These are phyloP conservation scores for Hydropsyche tenuis DNA, from an alignment of 1,140 invertebrate genomes.

Conservation along the genomic window DNA sequence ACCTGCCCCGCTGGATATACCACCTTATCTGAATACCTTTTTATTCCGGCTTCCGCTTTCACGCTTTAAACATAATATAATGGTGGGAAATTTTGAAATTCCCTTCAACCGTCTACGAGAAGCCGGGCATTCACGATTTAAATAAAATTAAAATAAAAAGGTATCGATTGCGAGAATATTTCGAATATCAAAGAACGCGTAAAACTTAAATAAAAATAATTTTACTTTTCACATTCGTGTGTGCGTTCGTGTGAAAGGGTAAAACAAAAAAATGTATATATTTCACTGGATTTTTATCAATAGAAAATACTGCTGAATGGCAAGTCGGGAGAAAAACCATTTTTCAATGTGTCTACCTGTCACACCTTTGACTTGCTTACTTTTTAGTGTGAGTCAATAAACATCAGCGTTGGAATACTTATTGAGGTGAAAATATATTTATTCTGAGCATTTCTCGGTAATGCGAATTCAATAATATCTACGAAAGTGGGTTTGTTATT, in stretches of 20 bases:
- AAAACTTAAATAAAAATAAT: too few relatives aligned
- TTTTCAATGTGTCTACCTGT: conserved; percentile 36
- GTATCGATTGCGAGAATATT: too few relatives aligned
- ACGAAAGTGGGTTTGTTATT: background rate
- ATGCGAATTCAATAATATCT: conserved; percentile 11
- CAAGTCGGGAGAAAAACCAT: conserved; percentile 18
- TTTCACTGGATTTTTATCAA: background rate
- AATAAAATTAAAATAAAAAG: too few relatives aligned
- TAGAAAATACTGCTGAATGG: conserved; percentile 16
- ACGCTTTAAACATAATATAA: conserved; percentile 18
- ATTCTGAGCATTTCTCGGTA: background rate
- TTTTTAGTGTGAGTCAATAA: conserved; percentile 31
- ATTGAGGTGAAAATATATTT: conserved; percentile 17
- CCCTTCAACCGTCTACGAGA: background rate
- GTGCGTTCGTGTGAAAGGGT: background rate
- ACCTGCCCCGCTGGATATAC: conserved; percentile 8
- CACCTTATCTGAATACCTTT: conserved; percentile 38
- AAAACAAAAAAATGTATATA: background rate
- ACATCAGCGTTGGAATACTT: conserved; percentile 23
- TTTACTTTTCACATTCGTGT: too few relatives aligned
- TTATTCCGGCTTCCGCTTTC: conserved; percentile 34
- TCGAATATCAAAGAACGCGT: too few relatives aligned
- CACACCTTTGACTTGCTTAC: conserved; percentile 37
- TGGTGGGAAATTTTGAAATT: conserved; percentile 14
- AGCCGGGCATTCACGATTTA: background rate